Evolutionary conservation across 1,140 invertebrate genomes (phyloP).

Genomic region (Bombus superbus): DNA sequence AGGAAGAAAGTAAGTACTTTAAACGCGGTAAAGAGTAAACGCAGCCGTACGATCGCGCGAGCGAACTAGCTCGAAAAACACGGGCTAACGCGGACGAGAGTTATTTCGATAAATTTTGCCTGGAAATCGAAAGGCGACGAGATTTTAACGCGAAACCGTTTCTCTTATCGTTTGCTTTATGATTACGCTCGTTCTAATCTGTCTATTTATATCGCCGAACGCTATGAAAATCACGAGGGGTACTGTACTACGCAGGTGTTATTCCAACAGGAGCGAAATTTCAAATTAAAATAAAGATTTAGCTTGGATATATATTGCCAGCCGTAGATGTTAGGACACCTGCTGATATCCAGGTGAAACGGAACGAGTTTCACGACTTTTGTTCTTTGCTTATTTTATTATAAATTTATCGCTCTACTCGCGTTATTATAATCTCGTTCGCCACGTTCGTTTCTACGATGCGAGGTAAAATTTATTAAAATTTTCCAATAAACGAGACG

Average conservation of each 20-base stretch:
- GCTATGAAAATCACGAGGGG: too few relatives aligned
- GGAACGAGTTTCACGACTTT: too few relatives aligned
- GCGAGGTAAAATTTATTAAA: neutral
- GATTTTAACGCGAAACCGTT: neutral
- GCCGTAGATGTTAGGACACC: too few relatives aligned
- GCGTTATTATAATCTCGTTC: neutral
- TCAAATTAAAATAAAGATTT: neutral
- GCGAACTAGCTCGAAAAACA: neutral
- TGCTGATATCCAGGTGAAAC: too few relatives aligned
- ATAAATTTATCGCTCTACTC: neutral
- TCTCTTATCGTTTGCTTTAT: neutral
- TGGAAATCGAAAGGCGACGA: neutral
- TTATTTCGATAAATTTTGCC: neutral
- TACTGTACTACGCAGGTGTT: neutral
- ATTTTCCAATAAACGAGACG: neutral
- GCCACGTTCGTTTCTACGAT: neutral
- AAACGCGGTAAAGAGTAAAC: constrained; percentile 43
- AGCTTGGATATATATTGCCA: neutral
- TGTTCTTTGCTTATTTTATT: neutral
- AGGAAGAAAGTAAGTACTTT: constrained; percentile 30
- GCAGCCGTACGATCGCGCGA: neutral
- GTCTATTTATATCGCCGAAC: neutral
- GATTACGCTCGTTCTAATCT: neutral
- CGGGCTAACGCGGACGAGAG: too few relatives aligned
- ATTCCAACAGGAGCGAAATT: neutral